Evolutionary conservation across 1,140 invertebrate species (phyloP).

Genomic region (Nasonia longicornis): DNA sequence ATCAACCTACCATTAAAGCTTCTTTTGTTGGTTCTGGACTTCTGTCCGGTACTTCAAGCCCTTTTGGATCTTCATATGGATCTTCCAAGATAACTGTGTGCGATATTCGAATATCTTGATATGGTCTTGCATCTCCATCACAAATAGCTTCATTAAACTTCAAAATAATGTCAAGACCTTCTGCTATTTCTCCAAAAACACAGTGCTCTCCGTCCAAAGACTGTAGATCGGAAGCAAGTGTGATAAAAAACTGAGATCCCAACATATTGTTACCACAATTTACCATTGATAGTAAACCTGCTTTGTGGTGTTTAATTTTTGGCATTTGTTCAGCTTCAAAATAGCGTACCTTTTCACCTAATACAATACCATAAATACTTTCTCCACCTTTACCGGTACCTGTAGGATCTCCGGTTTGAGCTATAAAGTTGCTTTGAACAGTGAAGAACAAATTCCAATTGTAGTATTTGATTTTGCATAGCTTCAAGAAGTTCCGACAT

Average conservation of each 20-base stretch:
- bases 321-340: slow-evolving; percentile 94
- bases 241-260: slow-evolving; percentile 98
- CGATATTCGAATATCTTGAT: slow-evolving; percentile 96
- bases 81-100: slow-evolving; percentile 98
- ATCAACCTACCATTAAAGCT: slow-evolving; percentile 72
- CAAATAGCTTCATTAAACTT: slow-evolving; percentile 96
- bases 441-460: slow-evolving; percentile 96
- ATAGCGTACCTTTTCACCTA: slow-evolving; percentile 89
- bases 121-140: slow-evolving; percentile 91
- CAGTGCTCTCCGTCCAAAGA: slow-evolving; percentile 95
- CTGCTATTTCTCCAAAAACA: slow-evolving; percentile 95
- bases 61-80: slow-evolving; percentile 91
- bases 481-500: slow-evolving; percentile 95
- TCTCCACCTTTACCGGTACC: slow-evolving; percentile 92
- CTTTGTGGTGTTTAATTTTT: slow-evolving; percentile 88
- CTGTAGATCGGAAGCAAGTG: slow-evolving; percentile 87
- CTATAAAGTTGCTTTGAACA: slow-evolving; percentile 93
- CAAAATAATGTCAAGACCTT: slow-evolving; percentile 90
- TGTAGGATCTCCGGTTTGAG: slow-evolving; percentile 97
- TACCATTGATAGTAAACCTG: slow-evolving; percentile 94
- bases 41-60: slow-evolving; percentile 80
- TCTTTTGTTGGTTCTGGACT: slow-evolving; percentile 92
- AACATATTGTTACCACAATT: slow-evolving; percentile 93
- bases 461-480: slow-evolving; percentile 99
- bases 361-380: slow-evolving; percentile 85